These are phyloP conservation scores for Seira sanloemensis DNA, from an alignment of 2,888 invertebrate genomes.

Conservation along the genomic window DNA sequence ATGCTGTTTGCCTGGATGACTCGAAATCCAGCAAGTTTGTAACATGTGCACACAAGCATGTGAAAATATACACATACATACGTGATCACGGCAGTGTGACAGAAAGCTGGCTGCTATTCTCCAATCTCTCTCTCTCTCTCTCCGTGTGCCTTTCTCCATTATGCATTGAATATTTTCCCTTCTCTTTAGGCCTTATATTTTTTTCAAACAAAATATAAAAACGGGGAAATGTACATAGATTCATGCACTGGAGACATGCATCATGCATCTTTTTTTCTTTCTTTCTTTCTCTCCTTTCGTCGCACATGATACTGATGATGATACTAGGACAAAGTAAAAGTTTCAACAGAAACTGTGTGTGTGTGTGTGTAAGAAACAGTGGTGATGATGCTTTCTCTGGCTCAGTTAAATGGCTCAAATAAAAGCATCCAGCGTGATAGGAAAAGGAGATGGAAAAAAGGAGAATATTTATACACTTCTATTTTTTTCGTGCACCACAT, in stretches of 20 bases:
- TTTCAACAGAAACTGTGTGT: not conserved
- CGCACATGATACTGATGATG: not conserved
- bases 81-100: not conserved
- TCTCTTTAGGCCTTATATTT: too few species aligned
- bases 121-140: too few species aligned
- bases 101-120: not conserved
- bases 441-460: not conserved
- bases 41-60: constrained; percentile 51
- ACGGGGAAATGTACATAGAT: too few species aligned
- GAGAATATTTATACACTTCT: not conserved
- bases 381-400: not conserved
- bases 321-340: not conserved
- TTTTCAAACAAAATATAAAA: too few species aligned
- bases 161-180: too few species aligned
- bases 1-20: not conserved
- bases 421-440: not conserved
- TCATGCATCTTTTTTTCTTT: constrained; percentile 10
- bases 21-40: constrained; percentile 44
- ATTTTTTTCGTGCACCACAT: constrained; percentile 36
- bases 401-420: not conserved
- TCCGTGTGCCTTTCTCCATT: too few species aligned
- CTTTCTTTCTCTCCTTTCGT: too few species aligned
- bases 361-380: not conserved
- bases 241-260: constrained; percentile 23
- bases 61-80: constrained; percentile 43